Evolutionary conservation across 1,140 invertebrate genomes (phyloP).

Genomic region (Brachionus manjavacas): DNA sequence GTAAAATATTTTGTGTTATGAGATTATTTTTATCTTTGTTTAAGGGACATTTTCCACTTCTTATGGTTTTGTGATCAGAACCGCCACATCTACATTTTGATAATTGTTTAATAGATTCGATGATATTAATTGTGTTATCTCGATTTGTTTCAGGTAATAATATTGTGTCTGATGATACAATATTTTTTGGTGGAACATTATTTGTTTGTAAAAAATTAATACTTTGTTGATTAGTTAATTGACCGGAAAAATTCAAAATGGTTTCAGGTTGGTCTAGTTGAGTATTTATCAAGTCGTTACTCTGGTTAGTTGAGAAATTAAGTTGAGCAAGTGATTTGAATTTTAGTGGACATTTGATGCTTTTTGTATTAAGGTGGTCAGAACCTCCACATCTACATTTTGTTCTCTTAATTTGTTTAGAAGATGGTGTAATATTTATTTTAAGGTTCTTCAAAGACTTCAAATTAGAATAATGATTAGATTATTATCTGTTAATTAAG

Average conservation of each 20-base stretch:
- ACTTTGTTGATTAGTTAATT: neutral
- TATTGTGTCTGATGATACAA: too few relatives aligned
- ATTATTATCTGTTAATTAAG: neutral
- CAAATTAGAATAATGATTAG: neutral
- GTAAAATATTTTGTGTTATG: neutral
- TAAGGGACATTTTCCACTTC: neutral
- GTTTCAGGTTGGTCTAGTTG: neutral
- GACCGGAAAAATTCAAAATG: neutral
- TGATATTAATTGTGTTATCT: neutral
- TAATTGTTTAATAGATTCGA: neutral
- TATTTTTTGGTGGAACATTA: too few relatives aligned
- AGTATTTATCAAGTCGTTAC: neutral
- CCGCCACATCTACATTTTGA: neutral
- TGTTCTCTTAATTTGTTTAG: neutral
- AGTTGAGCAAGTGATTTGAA: neutral
- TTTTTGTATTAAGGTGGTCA: too few relatives aligned
- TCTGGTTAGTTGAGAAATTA: neutral
- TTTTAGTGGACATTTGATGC: too few relatives aligned
- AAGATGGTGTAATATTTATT: neutral
- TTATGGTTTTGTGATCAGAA: neutral
- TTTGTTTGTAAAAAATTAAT: neutral
- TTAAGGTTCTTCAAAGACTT: neutral
- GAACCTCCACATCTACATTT: neutral
- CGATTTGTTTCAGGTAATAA: too few relatives aligned
- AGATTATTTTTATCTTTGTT: neutral